phyloP scores from a whole-genome alignment of 1,140 invertebrate species.

The Stegodyphus dumicola region DNA sequence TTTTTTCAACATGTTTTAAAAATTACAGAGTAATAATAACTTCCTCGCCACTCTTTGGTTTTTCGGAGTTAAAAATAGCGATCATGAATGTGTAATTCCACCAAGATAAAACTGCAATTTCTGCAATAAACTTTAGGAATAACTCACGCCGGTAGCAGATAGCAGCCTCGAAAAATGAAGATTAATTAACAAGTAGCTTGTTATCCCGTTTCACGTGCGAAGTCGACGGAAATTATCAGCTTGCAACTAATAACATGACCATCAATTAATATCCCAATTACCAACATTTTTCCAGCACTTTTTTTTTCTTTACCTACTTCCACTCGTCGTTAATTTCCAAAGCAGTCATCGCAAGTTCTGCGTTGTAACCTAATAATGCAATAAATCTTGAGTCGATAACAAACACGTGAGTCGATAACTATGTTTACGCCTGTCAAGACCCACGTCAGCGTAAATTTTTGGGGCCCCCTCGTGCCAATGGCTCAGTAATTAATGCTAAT shows the following conservation, averaged over 20 bases:
- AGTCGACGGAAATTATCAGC: conserved; percentile 41
- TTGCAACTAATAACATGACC: conserved; percentile 29
- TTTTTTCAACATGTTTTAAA: too few species aligned
- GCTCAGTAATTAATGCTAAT: too few species aligned
- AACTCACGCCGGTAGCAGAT: conserved; percentile 1
- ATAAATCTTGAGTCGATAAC: conserved; percentile 38
- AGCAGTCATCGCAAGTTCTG: too few species aligned
- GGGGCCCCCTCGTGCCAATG: too few species aligned
- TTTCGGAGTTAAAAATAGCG: too few species aligned
- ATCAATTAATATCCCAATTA: conserved; percentile 56
- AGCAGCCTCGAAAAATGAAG: conserved; percentile 22
- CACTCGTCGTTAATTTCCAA: too few species aligned
- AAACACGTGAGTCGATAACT: conserved; percentile 40
- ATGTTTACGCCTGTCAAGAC: conserved; percentile 42
- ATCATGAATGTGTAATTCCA: neutral
- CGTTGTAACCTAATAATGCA: conserved; percentile 46
- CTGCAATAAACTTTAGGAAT: neutral
- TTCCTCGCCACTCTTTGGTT: too few species aligned
- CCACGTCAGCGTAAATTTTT: conserved; percentile 39
- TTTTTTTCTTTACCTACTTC: neutral
- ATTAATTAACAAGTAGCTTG: conserved; percentile 45
- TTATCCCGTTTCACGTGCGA: conserved; percentile 33
- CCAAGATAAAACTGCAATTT: conserved; percentile 26
- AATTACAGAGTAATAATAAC: too few species aligned
- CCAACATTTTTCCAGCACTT: conserved; percentile 37